phyloP scores from a whole-genome alignment of 2,888 invertebrate genomes.

The Crematogaster levior region DNA sequence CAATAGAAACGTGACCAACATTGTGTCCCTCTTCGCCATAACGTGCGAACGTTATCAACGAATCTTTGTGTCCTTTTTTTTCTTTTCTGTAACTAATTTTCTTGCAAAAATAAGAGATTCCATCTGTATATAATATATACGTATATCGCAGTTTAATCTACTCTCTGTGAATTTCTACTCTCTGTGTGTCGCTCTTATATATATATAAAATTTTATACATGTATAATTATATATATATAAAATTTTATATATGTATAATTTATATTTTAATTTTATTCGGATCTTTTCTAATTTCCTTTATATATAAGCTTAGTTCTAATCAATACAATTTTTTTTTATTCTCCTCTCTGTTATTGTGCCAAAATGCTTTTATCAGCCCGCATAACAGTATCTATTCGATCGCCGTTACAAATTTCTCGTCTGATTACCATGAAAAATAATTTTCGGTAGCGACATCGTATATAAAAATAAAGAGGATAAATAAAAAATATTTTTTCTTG shows the following conservation, averaged over 20 bases:
- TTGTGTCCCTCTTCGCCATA: constrained; percentile 11
- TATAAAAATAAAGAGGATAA: constrained; percentile 83
- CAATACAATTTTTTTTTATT: constrained; percentile 13
- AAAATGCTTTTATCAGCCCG: not conserved
- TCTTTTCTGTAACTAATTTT: constrained; percentile 71
- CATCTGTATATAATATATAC: constrained; percentile 74
- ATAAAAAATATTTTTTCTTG: constrained; percentile 82
- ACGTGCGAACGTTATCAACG: constrained; percentile 46
- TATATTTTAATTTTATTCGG: not conserved
- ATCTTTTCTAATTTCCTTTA: constrained; percentile 37
- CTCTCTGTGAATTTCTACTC: not conserved
- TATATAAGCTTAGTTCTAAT: constrained; percentile 27
- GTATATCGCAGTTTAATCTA: constrained; percentile 69
- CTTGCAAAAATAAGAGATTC: constrained; percentile 82
- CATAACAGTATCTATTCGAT: not conserved
- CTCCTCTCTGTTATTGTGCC: not conserved
- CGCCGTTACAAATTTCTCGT: constrained; percentile 27
- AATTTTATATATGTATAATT: not conserved
- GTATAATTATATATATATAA: not conserved
- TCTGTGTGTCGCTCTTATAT: not conserved
- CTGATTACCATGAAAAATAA: constrained; percentile 29
- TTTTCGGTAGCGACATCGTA: constrained; percentile 71
- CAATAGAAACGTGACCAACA: not conserved
- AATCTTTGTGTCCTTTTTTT: constrained; percentile 40
- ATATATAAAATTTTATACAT: constrained; percentile 9